Percentiles rank a stretch among this genome's conserved stretches.
phyloP scores from a whole-genome alignment of 2,888 invertebrate genomes.

The Heteromyza rotundicornis region DNA sequence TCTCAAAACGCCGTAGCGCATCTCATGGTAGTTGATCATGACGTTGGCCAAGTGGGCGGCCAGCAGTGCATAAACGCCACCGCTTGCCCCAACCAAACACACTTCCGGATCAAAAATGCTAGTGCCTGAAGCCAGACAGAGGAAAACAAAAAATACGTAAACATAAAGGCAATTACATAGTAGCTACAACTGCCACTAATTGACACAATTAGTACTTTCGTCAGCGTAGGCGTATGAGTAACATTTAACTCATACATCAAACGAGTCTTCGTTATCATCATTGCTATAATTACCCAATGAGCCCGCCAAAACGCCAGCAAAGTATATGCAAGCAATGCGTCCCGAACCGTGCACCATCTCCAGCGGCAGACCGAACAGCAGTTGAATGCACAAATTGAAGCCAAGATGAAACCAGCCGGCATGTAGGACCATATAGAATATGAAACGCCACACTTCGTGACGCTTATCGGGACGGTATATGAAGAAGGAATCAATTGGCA shows the following conservation, averaged over 20 bases:
- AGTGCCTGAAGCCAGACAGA: slow-evolving; percentile 70
- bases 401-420: slow-evolving; percentile 95
- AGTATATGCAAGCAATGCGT: slow-evolving; percentile 88
- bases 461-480: slow-evolving; percentile 93
- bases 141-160: background rate
- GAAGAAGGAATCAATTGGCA: slow-evolving; percentile 91
- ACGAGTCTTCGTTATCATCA: no score
- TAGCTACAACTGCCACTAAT: background rate
- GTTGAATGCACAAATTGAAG: slow-evolving; percentile 93
- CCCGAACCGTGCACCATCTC: slow-evolving; percentile 97
- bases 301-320: slow-evolving; percentile 91
- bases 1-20: slow-evolving; percentile 91
- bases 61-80: slow-evolving; percentile 94
- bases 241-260: slow-evolving; percentile 5
- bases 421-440: slow-evolving; percentile 94
- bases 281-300: slow-evolving; percentile 64
- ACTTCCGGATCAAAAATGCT: slow-evolving; percentile 94
- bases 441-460: slow-evolving; percentile 90
- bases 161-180: background rate
- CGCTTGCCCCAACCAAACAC: slow-evolving; percentile 94
- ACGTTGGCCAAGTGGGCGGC: slow-evolving; percentile 97
- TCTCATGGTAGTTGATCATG: slow-evolving; percentile 92
- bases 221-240: slow-evolving; percentile 20
- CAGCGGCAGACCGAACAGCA: slow-evolving; percentile 90
- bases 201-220: background rate